Evolutionary conservation across 2,113 vertebrate genomes (phyloP).

Genomic region (Parus major): DNA sequence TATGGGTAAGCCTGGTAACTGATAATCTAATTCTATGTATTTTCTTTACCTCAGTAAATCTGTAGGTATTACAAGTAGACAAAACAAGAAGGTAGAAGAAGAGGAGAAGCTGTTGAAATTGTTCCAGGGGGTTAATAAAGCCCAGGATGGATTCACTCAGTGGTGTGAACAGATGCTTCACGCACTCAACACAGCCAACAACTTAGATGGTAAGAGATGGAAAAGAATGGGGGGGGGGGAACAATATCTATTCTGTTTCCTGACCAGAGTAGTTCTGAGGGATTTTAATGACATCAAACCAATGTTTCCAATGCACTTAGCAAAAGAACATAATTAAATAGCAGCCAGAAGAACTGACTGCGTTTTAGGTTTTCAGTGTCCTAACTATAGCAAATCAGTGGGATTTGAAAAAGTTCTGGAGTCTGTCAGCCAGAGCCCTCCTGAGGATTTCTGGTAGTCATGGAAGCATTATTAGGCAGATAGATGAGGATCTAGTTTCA

Average conservation of each 20-base stretch:
- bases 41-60: conserved; percentile 84
- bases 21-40: neutral
- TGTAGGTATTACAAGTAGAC: conserved; percentile 84
- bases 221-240: neutral
- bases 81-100: conserved; percentile 96
- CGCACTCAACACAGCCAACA: conserved; percentile 97
- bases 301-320: neutral
- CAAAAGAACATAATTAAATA: neutral
- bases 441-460: neutral
- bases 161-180: conserved; percentile 99
- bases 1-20: neutral
- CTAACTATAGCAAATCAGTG: neutral
- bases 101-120: conserved; percentile 97
- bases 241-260: neutral
- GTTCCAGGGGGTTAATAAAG: conserved; percentile 95
- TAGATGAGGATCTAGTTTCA: neutral
- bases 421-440: neutral
- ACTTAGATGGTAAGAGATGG: conserved; percentile 91
- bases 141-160: conserved; percentile 95
- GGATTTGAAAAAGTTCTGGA: neutral
- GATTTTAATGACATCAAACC: neutral
- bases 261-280: neutral
- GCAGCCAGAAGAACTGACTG: neutral
- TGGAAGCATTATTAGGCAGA: neutral
- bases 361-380: neutral